Evolutionary conservation across 2,113 vertebrate species (phyloP).

Genomic region (Uria aalge): DNA sequence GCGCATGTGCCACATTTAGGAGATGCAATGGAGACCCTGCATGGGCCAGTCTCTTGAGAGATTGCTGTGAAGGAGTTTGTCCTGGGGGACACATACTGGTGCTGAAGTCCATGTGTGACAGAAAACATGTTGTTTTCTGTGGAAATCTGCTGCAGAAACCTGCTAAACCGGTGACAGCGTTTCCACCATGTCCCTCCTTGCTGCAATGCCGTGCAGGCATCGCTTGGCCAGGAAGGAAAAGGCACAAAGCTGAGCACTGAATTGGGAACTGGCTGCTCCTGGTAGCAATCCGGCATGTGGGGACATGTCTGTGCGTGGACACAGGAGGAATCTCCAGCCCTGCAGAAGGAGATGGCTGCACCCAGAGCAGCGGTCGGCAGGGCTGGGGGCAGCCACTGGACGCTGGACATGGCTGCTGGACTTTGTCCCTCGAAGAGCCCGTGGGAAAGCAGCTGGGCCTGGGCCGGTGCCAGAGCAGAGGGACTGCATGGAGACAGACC

Average conservation of each 20-base stretch:
- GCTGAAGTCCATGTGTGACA: neutral
- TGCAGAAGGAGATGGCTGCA: neutral
- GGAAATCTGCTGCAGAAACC: neutral
- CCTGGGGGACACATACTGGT: neutral
- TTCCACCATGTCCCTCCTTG: neutral
- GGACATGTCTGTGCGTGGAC: neutral
- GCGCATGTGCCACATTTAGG: neutral
- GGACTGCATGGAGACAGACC: neutral
- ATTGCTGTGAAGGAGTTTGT: neutral
- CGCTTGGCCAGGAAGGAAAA: rapidly evolving
- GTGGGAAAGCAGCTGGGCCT: neutral
- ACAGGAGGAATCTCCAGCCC: neutral
- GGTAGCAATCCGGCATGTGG: rapidly evolving
- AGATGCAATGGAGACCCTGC: neutral
- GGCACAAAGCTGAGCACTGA: neutral
- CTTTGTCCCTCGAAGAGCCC: rapidly evolving
- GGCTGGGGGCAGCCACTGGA: neutral
- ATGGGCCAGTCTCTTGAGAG: neutral
- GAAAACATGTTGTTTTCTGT: neutral
- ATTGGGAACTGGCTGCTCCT: neutral
- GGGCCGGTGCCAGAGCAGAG: rapidly evolving
- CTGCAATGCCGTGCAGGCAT: neutral
- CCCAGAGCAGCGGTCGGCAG: rapidly evolving
- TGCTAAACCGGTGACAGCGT: neutral
- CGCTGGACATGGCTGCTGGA: neutral